phyloP scores from a whole-genome alignment of 2,888 invertebrate species.

The Drosophila lacicola region DNA sequence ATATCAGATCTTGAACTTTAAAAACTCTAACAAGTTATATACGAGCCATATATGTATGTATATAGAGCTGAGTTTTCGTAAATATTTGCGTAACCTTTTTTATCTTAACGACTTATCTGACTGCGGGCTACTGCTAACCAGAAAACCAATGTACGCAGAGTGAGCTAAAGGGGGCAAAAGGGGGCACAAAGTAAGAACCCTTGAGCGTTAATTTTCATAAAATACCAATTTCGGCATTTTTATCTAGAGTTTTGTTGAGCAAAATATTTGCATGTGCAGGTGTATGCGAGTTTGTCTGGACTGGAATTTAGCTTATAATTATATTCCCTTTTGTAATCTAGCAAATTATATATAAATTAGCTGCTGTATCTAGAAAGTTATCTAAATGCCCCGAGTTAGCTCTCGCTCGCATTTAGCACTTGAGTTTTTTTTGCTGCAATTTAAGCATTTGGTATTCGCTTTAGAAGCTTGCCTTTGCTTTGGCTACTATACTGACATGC shows the following conservation, averaged over 20 bases:
- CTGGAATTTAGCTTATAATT: constrained; percentile 43
- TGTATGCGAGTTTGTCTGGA: constrained; percentile 16
- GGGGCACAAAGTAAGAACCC: constrained; percentile 41
- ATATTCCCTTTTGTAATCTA: constrained; percentile 29
- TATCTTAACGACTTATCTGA: constrained; percentile 74
- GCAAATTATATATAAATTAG: constrained; percentile 70
- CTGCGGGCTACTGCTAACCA: constrained; percentile 38
- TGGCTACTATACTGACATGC: constrained; percentile 42
- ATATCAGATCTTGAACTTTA: constrained; percentile 73
- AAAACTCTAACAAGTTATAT: constrained; percentile 50
- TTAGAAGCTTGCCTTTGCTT: constrained; percentile 1
- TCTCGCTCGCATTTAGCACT: not conserved
- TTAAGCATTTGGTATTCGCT: constrained; percentile 46
- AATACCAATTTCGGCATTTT: constrained; percentile 73
- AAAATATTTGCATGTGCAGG: constrained; percentile 36
- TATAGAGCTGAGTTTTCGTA: constrained; percentile 36
- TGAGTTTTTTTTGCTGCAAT: constrained; percentile 34
- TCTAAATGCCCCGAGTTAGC: constrained; percentile 5
- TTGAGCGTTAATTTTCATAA: constrained; percentile 78
- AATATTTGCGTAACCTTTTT: constrained; percentile 75
- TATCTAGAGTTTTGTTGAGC: constrained; percentile 41
- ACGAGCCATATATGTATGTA: not conserved
- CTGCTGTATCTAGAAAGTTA: constrained; percentile 27
- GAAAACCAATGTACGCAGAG: constrained; percentile 3
- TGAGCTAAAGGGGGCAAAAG: not conserved